phyloP scores from a whole-genome alignment of 2,888 invertebrate species.

The Cephalotes varians region DNA sequence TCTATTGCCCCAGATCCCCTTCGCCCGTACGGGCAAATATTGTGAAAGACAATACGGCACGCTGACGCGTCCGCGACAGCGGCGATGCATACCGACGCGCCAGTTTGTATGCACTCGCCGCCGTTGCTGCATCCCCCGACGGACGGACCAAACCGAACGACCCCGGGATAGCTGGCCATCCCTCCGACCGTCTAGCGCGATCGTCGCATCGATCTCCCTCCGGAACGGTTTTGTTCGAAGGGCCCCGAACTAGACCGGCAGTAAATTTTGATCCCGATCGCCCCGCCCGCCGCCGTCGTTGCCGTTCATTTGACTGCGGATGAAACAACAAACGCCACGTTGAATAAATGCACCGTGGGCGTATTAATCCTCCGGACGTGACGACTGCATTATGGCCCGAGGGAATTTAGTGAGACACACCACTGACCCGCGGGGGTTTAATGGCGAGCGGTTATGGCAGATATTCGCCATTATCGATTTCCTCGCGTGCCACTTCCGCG shows the following conservation, averaged over 20 bases:
- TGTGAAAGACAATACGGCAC: slow-evolving; percentile 45
- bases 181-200: slow-evolving; percentile 22
- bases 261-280: slow-evolving; percentile 61
- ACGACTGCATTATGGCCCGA: slow-evolving; percentile 65
- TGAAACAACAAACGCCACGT: slow-evolving; percentile 63
- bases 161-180: slow-evolving; percentile 22
- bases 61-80: slow-evolving; percentile 33
- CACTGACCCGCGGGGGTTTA: slow-evolving; percentile 50
- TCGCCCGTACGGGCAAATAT: slow-evolving; percentile 35
- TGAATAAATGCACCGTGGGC: slow-evolving; percentile 66
- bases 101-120: slow-evolving; percentile 19
- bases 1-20: slow-evolving; percentile 33
- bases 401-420: slow-evolving; percentile 58
- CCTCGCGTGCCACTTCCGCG: slow-evolving; percentile 29
- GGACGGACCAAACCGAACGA: not conserved
- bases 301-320: slow-evolving; percentile 56
- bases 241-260: slow-evolving; percentile 55
- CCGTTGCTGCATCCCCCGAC: slow-evolving; percentile 17
- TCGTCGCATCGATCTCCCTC: slow-evolving; percentile 56
- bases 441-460: slow-evolving; percentile 57
- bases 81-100: slow-evolving; percentile 9
- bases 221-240: slow-evolving; percentile 70
- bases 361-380: slow-evolving; percentile 67
- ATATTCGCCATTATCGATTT: slow-evolving; percentile 55
- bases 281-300: slow-evolving; percentile 34